Base-by-base conservation (phyloP, 2,797 vertebrate genomes). In the Bufotes viridis region DNA sequence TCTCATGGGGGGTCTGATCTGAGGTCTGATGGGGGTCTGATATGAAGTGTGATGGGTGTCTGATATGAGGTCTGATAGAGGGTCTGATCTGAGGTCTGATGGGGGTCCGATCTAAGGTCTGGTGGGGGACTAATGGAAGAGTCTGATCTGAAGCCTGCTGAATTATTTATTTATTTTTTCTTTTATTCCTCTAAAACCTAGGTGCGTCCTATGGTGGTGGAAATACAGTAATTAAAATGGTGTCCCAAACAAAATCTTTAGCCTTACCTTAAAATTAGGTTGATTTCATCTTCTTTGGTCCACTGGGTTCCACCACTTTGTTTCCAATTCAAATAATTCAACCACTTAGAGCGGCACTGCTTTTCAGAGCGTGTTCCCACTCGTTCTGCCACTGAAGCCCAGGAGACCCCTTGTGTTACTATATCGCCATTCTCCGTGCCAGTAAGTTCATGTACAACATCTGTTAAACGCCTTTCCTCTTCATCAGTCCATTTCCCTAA, bases 261-360 rank as follows among this genome's bases (percentile, higher is more conserved):
- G 74, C 93, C 94, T 63, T 93, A 96, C 96, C 96, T 96, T 91
- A 96, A 91, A 84, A 99, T 95, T 11, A 99, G 95, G 93, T 96
- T 97, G 90, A 98, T 96, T 94, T 99, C 98, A 81, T 99, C 97
- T 89, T 99, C 98, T 93, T 99, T 99, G 90, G 96, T 99, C 98
- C 98, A 99, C 89, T 99, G 98, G 0, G 98, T 99, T 29, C 98
- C 98, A 24, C 98, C 98, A 26, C 98, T 99, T 91, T 99, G 98
- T 90, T 99, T 99, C 98, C 98, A 99, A 96, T 99, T 99, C 90
- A 99, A 96, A 94, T 99, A 99, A 93, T 99, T 99, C 86, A 99
- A 95, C 98, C 98, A 99, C 76, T 99, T 99, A 0, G 98, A 99
- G 78, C 98, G 97, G 85, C 98, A 99, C 81, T 99, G 98, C 90